Percentiles rank a stretch among this genome's conserved stretches.
phyloP scores from a whole-genome alignment of 2,888 invertebrate species.

The Phyllotreta cruciferae region DNA sequence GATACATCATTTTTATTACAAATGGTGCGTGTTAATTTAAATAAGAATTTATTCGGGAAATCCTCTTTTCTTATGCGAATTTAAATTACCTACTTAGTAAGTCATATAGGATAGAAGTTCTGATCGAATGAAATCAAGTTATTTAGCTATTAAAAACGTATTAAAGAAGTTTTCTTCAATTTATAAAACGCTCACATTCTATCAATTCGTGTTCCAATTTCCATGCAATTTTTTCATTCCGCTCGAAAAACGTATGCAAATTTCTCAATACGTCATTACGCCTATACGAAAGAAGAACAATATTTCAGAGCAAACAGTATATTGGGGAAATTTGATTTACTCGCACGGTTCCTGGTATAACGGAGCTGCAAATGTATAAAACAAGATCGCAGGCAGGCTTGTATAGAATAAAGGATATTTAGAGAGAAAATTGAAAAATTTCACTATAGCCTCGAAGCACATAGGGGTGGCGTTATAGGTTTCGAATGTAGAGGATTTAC shows the following conservation, averaged over 20 bases:
- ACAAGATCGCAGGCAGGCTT: slow-evolving; percentile 25
- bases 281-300: slow-evolving; percentile 33
- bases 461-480: slow-evolving; percentile 11
- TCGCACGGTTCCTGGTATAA: slow-evolving; percentile 28
- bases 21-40: no score
- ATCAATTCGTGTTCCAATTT: no score
- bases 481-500: not conserved
- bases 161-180: no score
- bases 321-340: slow-evolving; percentile 38
- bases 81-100: no score
- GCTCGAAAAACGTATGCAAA: slow-evolving; percentile 24
- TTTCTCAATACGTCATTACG: slow-evolving; percentile 28
- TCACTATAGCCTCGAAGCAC: slow-evolving; percentile 9
- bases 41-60: no score
- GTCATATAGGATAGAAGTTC: no score
- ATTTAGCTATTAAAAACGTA: no score
- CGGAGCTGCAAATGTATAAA: slow-evolving; percentile 30
- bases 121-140: no score
- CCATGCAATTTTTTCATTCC: slow-evolving; percentile 18
- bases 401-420: slow-evolving; percentile 23
- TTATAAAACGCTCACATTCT: no score
- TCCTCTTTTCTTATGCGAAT: no score
- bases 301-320: slow-evolving; percentile 33
- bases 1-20: no score
- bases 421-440: slow-evolving; percentile 30